Percentiles rank a stretch among this genome's conserved stretches.
Conservation (phyloP, 2,888 invertebrate genomes). For the Luperina testacea region DNA sequence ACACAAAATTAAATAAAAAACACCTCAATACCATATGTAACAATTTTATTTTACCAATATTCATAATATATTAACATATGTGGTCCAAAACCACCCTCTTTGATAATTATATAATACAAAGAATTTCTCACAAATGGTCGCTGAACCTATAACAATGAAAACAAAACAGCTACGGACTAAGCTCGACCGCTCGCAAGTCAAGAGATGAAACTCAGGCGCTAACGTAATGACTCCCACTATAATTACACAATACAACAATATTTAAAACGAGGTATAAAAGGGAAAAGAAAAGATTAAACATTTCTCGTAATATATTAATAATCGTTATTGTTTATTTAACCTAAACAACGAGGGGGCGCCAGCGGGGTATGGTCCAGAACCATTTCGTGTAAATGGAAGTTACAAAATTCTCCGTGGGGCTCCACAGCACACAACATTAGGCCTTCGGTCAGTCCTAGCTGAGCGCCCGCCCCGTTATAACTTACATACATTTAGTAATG, state of each 20-base stretch:
- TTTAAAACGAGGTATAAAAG: constrained; percentile 85
- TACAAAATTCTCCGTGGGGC: constrained; percentile 44
- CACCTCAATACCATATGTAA: constrained; percentile 84
- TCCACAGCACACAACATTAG: constrained; percentile 65
- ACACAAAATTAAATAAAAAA: constrained; percentile 71
- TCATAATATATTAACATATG: constrained; percentile 90
- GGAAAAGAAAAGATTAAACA: constrained; percentile 81
- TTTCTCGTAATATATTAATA: constrained; percentile 84
- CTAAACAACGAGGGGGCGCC: constrained; percentile 78
- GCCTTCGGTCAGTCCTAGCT: constrained; percentile 71
- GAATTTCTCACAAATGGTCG: constrained; percentile 88
- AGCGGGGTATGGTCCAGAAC: constrained; percentile 45
- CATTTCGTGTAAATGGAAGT: constrained; percentile 58
- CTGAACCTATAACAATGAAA: constrained; percentile 88
- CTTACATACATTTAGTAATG: constrained; percentile 67
- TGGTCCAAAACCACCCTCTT: constrained; percentile 89
- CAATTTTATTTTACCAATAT: constrained; percentile 90
- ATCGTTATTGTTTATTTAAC: constrained; percentile 74
- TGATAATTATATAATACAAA: constrained; percentile 90
- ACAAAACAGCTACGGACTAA: constrained; percentile 83
- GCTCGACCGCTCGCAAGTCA: constrained; percentile 74
- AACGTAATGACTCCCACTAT: constrained; percentile 75
- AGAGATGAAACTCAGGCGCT: constrained; percentile 77
- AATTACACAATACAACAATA: constrained; percentile 79
- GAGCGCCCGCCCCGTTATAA: constrained; percentile 70